Base-by-base conservation (phyloP, 2,113 vertebrate genomes). In the Hipposideros armiger region DNA sequence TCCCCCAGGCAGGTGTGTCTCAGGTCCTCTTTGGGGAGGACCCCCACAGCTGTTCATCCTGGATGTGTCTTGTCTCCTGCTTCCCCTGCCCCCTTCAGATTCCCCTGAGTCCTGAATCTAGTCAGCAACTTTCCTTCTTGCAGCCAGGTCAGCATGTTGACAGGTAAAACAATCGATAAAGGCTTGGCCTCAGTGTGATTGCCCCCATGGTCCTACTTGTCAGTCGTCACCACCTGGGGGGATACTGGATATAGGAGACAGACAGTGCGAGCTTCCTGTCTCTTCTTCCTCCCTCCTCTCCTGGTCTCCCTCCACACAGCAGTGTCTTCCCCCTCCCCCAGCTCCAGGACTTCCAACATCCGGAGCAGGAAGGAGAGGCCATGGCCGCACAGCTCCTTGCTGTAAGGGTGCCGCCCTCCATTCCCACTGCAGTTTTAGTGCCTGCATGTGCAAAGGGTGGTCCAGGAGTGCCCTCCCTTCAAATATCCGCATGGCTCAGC, bases 401-500 rank as follows among this genome's bases (percentile, higher is more conserved):
- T 54, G 17, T 26, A 22, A 64, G 40, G 16, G 36, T 13, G 13
- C 19, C 26, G 7, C 11, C 83, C 24, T 73, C 74, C n/a, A 26
- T 4, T 32, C 76, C 58, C 30, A 0, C 24, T 11, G 13, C 17
- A 20, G 36, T 30, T 40, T 67, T n/a, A 56, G 14, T 7, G 19
- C 1, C 28, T 7, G 52, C 60, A 13, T 7, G 2, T 28, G 17
- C 26, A 74, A 58, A 73, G 22, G 19, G 36, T 0, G 0, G 24
- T 19, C 36, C 74, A 50, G 47, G 73, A 73, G 32, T 1, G 56
- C 5, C 69, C n/a, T 67, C 84, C 4, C 70, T 60, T 62, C 83
- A 82, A 15, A 15, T 13, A 26, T 2, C 50, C 42, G 26, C 5
- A 3, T 0, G 32, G 28, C 83, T 82, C 67, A 2, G 16, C 58